Base-by-base conservation (phyloP, 2,888 invertebrate genomes). In the Caenorhabditis sulstoni region DNA sequence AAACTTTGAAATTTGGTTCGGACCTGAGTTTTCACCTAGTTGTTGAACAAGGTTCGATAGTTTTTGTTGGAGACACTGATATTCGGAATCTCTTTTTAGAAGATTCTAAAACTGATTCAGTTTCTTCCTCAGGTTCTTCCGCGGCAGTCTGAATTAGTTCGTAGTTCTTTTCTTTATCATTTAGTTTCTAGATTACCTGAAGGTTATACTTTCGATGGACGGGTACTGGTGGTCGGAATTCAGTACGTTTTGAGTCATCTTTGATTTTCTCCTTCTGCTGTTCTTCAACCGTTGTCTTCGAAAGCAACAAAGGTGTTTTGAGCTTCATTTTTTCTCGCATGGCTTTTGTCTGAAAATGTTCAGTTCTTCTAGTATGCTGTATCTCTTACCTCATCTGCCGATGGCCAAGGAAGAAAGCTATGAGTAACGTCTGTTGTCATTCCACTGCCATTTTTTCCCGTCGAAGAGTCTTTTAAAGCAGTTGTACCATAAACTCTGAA, bases 341-440 rank as follows among this genome's bases (percentile, higher is more conserved):
- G 14, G 68, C 67, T 67, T 78, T 79, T 22, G 80, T 76, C 84
- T 84, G 61, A 50, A 79, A 53, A 29, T 3, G n/a, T n/a, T n/a
- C n/a, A n/a, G n/a, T n/a, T n/a, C n/a, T n/a, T n/a, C n/a, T n/a
- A n/a, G n/a, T n/a, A n/a, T n/a, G n/a, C n/a, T n/a, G n/a, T 35
- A 1, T 16, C 18, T 23, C 20, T 35, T 11, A 88, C 87, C 68
- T 89, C 89, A 49, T 88, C 87, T 16, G 86, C 84, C 1, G 89
- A 87, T 7, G 89, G 89, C 89, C 88, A 89, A 8, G 89, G 89
- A 58, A 87, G 87, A 67, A 89, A 89, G 18, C 87, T 71, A 23
- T 85, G 87, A 8, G 70, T 55, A n/a, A 76, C 41, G 11, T 41
- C 14, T 11, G 41, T 41, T 14, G 11, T 14, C 41, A 41, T 41